These are phyloP conservation scores for Cynopterus sphinx DNA, from an alignment of 2,797 vertebrate genomes.

Conservation along the genomic window DNA sequence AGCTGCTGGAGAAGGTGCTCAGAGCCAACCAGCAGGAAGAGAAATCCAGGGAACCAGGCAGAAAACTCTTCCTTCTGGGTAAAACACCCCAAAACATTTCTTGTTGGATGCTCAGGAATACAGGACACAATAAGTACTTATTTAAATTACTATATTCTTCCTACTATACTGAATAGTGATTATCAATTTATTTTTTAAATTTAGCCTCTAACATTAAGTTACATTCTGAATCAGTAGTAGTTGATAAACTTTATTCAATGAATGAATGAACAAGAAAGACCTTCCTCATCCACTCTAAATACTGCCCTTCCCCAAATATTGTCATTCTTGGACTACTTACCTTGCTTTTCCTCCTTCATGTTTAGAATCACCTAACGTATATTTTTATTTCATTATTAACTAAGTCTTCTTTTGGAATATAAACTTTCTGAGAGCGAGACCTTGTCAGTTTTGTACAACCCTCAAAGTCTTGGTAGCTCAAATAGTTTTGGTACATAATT, in stretches of 20 bases:
- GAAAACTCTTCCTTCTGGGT: not conserved
- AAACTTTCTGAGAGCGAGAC: not conserved
- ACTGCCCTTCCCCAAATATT: not conserved
- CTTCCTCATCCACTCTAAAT: not conserved
- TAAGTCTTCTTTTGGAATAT: not conserved
- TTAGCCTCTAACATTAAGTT: not conserved
- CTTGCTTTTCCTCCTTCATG: not conserved
- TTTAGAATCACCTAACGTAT: not conserved
- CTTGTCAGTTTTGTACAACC: not conserved
- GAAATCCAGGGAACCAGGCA: not conserved
- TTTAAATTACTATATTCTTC: not conserved
- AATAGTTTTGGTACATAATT: not conserved
- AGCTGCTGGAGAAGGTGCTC: not conserved
- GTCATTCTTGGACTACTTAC: not conserved
- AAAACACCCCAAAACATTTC: not conserved
- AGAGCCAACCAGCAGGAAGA: not conserved
- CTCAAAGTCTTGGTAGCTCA: not conserved
- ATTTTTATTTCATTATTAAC: conserved; percentile 31
- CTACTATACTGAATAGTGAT: not conserved
- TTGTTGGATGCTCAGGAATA: not conserved
- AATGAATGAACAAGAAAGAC: not conserved
- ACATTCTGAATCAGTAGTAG: not conserved
- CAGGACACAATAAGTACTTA: not conserved
- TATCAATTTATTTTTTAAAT: not conserved
- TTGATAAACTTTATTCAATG: not conserved